phyloP scores from a whole-genome alignment of 1,140 invertebrate genomes.

The Sogatella furcifera region DNA sequence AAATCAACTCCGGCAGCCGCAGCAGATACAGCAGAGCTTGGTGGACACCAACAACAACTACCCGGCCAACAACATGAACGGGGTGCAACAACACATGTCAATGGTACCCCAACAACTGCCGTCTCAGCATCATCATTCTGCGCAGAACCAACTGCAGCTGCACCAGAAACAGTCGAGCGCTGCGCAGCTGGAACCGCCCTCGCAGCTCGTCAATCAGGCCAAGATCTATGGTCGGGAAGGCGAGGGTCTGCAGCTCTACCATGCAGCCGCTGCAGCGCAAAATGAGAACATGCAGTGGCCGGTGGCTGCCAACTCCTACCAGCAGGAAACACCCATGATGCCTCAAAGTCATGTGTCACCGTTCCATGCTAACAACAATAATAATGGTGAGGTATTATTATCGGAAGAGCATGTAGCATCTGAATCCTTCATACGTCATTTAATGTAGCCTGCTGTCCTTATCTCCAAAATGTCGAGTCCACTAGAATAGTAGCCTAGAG shows the following conservation, averaged over 20 bases:
- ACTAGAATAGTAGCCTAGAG: too few relatives aligned
- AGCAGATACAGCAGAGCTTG: too few relatives aligned
- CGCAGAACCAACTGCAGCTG: not conserved
- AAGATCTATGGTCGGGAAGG: conserved; percentile 25
- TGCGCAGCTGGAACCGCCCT: not conserved
- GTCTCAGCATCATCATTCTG: not conserved
- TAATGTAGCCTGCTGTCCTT: too few relatives aligned
- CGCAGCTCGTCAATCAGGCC: conserved; percentile 11
- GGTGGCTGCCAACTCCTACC: not conserved
- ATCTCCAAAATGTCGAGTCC: too few relatives aligned
- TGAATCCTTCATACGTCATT: too few relatives aligned
- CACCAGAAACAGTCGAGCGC: not conserved
- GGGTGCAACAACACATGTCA: not conserved
- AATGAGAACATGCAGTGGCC: conserved; percentile 12
- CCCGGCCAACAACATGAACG: too few relatives aligned
- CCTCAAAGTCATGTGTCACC: not conserved
- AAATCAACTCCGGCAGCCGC: too few relatives aligned
- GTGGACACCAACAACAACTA: too few relatives aligned
- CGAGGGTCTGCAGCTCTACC: conserved; percentile 19
- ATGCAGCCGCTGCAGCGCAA: not conserved
- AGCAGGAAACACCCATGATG: conserved; percentile 3
- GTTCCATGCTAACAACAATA: not conserved
- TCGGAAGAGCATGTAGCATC: too few relatives aligned
- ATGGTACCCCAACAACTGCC: not conserved
- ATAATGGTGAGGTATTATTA: not conserved